Percentiles rank a stretch among this genome's conserved stretches.
phyloP scores from a whole-genome alignment of 2,113 vertebrate species.

The Otis tarda region DNA sequence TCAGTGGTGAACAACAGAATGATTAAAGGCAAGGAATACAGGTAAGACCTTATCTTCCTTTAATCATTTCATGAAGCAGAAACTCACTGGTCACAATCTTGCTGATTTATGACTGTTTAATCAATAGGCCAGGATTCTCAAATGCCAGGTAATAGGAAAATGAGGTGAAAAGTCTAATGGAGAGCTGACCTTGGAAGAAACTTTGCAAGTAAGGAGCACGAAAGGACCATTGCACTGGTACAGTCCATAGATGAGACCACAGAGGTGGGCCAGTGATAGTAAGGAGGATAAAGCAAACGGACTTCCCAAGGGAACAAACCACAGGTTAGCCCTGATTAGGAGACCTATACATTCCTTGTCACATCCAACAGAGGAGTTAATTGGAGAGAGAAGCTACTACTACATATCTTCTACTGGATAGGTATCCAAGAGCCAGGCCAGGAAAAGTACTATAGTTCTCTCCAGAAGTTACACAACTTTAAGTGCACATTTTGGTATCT shows the following conservation, averaged over 20 bases:
- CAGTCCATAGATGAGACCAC: neutral
- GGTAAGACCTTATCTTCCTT: neutral
- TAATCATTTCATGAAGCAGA: neutral
- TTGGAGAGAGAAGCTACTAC: neutral
- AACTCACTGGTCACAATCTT: neutral
- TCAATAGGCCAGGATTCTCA: neutral
- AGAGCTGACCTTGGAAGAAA: neutral
- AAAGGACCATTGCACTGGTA: neutral
- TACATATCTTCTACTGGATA: neutral
- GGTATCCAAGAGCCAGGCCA: neutral
- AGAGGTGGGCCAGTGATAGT: neutral
- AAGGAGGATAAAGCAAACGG: neutral
- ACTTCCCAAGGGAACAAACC: neutral
- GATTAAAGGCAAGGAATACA: neutral
- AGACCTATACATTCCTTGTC: neutral
- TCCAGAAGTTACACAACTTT: neutral
- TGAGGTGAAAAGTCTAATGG: neutral
- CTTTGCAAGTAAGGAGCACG: neutral
- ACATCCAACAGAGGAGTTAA: neutral
- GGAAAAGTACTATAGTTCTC: neutral
- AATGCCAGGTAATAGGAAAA: neutral
- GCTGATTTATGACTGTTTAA: neutral
- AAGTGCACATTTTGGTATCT: neutral
- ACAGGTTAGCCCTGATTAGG: neutral
- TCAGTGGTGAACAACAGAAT: neutral